Base-by-base conservation (phyloP, 1,140 invertebrate species). In the Lasaia peninsularis region DNA sequence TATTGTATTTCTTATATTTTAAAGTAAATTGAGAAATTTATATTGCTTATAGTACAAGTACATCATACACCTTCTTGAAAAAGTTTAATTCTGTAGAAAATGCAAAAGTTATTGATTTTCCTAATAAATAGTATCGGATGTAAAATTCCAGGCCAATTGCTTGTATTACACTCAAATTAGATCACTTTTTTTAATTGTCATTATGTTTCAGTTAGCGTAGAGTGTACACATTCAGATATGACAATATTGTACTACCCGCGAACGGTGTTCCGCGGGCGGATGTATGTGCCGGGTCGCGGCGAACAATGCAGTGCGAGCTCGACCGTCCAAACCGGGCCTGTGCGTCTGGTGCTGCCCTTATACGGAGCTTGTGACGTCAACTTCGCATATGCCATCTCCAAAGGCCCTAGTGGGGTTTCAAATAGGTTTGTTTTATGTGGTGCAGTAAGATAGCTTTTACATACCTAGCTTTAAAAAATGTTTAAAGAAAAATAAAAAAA, bases 201-300 rank as follows among this genome's bases (percentile, higher is more conserved):
- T 52, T 52, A 48, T 40, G 37, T 70, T 65, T 6, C 69, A 93
- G 92, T 93, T 21, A 88, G 82, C 21, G 92, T 93, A 0, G 85
- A 90, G 10, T 93, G 92, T 71, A 89, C 86, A 1, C 83, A 86
- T 6, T 73, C 83, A 1, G 83, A 89, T 20, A 89, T 93, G 86
- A 73, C 88, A 12, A 89, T 93, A 35, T 88, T 83, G 3, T 93
- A 92, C 61, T 74, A 74, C 0, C 92, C 92, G 0, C 90, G 91
- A 52, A 88, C 89, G 5, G 71, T 83, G 63, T 93, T 93, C 68
- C 76, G 77, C 0, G 92, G 92, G 0, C 89, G 91, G 20, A 71
- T 93, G 65, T 93, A 93, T 65, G 92, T 92, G 58, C 91, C 91
- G 56, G 92, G 92, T 48, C 90, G 90, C 62, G 91, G 91, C 0